Evolutionary conservation across 2,113 vertebrate genomes (phyloP), one percentile per base, ranked within the genome.

Genomic region (Phodopus roborovskii): DNA sequence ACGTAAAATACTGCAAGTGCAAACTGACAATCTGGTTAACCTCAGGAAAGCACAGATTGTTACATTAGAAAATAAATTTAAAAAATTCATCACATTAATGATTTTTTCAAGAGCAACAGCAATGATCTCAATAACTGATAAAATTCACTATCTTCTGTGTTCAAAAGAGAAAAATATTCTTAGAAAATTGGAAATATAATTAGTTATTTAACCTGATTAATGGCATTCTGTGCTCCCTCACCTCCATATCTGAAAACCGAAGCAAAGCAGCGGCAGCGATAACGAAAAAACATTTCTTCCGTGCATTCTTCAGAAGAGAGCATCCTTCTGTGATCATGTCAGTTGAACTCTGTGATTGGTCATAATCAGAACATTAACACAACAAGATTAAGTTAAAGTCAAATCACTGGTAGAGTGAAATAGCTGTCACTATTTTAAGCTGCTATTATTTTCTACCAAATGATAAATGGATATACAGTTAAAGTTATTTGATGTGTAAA

Each of bases 1-100:
- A 56, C 33, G n/a, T 42, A 28, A 58, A 83, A 36, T 42, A 94
- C 79, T 50, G 24, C 26, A 17, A 92, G 64, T n/a, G 45, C 16
- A 64, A 33, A 90, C 28, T 30, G 30, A 77, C 36, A 84, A 64
- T 81, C 70, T 86, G 20, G 33, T 73, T 82, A 68, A 83, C 3
- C 9, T 8, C 28, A 82, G 33, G 28, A 94, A 86, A 64, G 58
- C 39, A 94, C 79, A 75, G 16, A 86, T 22, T 86, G 82, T 91
- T 95, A 86, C 87, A 95, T 64, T 82, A 77, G 42, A 90, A 92
- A 92, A 90, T 91, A 92, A 84, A 83, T 77, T 90, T 33, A 86
- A 88, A 95, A 74, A 88, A 91, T 92, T 86, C 22, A 90, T 74
- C 60, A 92, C 26, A 90, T 42, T 94, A 88, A 78, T 66, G 45